Evolutionary conservation across 2,113 vertebrate species (phyloP).

Genomic region (Psittacus erithacus): DNA sequence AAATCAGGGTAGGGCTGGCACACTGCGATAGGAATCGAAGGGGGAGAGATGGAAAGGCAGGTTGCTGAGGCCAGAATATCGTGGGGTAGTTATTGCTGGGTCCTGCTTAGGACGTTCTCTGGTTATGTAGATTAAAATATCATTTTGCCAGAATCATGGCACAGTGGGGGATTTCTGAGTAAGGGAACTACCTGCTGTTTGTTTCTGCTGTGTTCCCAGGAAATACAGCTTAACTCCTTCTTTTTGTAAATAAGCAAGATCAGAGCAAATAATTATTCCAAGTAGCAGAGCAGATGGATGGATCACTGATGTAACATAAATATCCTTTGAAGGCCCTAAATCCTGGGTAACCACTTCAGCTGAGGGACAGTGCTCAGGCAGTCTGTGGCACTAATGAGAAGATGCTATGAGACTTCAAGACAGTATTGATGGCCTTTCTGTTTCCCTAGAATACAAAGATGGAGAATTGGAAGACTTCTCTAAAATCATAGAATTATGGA

Average conservation of each 20-base stretch:
- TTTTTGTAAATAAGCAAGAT: slow-evolving; percentile 22
- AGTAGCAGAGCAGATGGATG: neutral
- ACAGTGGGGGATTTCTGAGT: neutral
- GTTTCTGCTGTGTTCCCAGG: slow-evolving; percentile 1
- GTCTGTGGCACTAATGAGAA: neutral
- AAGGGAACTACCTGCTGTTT: slow-evolving; percentile 32
- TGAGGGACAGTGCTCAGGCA: neutral
- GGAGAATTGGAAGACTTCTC: neutral
- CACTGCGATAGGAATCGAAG: neutral
- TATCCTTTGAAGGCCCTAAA: neutral
- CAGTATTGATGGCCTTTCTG: neutral
- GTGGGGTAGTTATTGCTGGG: neutral
- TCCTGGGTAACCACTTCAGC: neutral
- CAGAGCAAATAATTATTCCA: neutral
- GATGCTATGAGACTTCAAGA: neutral
- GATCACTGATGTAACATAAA: neutral
- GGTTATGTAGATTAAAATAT: neutral
- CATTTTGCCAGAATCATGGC: neutral
- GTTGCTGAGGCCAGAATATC: neutral
- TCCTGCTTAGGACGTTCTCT: neutral
- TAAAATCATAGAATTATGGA: neutral
- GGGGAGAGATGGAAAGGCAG: neutral
- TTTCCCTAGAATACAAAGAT: neutral
- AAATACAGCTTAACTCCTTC: neutral
- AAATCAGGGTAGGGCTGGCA: neutral